Percentiles rank a stretch among this genome's conserved stretches.
Conservation (phyloP, 1,140 invertebrate genomes). For the Lethrus apterus region DNA sequence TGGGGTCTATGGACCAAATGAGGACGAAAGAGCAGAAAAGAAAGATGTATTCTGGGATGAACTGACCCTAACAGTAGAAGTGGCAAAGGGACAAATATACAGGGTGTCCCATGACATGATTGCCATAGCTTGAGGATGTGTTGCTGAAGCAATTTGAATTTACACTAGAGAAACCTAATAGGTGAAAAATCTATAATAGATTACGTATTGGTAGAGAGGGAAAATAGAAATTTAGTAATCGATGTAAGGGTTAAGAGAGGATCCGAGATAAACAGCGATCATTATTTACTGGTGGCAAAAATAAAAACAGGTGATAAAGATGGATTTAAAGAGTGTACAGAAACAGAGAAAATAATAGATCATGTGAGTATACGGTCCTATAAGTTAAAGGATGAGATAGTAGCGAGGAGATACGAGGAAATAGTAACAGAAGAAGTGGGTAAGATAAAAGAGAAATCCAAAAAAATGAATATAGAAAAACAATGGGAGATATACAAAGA, state of each 20-base stretch:
- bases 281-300: slow-evolving; percentile 17
- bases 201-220: slow-evolving; percentile 18
- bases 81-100: neutral
- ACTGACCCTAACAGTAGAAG: slow-evolving; percentile 3
- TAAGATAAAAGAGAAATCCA: neutral
- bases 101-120: no score
- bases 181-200: slow-evolving; percentile 23
- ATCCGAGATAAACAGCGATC: slow-evolving; percentile 21
- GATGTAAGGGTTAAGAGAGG: slow-evolving; percentile 21
- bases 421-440: neutral
- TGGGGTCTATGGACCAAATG: slow-evolving; percentile 8
- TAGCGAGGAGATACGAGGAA: neutral
- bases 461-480: no score
- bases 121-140: no score
- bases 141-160: no score
- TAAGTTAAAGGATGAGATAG: slow-evolving; percentile 1
- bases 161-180: slow-evolving; percentile 16
- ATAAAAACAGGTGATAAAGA: slow-evolving; percentile 3
- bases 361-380: slow-evolving; percentile 4
- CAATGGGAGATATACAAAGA: no score
- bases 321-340: neutral
- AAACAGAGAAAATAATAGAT: neutral
- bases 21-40: slow-evolving; percentile 9
- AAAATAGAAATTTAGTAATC: slow-evolving; percentile 10
- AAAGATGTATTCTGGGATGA: slow-evolving; percentile 15